These are phyloP conservation scores for Drosophila burlai DNA, from an alignment of 1,140 invertebrate genomes.

Conservation along the genomic window DNA sequence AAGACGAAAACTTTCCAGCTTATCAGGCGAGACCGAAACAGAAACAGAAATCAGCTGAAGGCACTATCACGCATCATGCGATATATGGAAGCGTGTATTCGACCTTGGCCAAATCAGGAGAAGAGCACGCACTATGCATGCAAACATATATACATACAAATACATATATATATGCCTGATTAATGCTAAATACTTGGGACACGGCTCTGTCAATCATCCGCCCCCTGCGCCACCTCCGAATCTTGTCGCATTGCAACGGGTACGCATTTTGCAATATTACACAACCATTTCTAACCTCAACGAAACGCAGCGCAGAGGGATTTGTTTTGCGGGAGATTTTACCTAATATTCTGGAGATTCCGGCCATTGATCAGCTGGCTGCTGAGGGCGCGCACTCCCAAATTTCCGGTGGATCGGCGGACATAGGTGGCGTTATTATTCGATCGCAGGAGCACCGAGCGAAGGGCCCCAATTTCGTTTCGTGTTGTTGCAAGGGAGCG, in stretches of 20 bases:
- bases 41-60: constrained; percentile 21
- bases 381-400: constrained; percentile 64
- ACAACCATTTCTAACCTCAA: constrained; percentile 83
- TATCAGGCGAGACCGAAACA: constrained; percentile 49
- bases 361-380: constrained; percentile 47
- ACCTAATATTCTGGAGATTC: constrained; percentile 67
- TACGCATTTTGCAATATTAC: constrained; percentile 77
- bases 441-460: constrained; percentile 51
- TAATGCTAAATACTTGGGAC: constrained; percentile 38
- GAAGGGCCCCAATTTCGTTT: constrained; percentile 85
- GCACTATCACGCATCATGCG: constrained; percentile 68
- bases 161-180: constrained; percentile 7
- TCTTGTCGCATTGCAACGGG: constrained; percentile 36
- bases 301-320: constrained; percentile 6
- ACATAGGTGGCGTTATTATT: constrained; percentile 25
- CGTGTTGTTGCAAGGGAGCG: constrained; percentile 88
- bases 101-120: constrained; percentile 50
- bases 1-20: constrained; percentile 40
- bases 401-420: constrained; percentile 28
- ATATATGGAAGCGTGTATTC: constrained; percentile 38
- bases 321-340: constrained; percentile 14
- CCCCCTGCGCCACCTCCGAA: constrained; percentile 3
- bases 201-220: constrained; percentile 36
- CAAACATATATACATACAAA: background rate
- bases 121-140: constrained; percentile 43